These are phyloP conservation scores for Acanthosoma haemorrhoidale DNA, from an alignment of 2,888 invertebrate genomes.

Conservation along the genomic window DNA sequence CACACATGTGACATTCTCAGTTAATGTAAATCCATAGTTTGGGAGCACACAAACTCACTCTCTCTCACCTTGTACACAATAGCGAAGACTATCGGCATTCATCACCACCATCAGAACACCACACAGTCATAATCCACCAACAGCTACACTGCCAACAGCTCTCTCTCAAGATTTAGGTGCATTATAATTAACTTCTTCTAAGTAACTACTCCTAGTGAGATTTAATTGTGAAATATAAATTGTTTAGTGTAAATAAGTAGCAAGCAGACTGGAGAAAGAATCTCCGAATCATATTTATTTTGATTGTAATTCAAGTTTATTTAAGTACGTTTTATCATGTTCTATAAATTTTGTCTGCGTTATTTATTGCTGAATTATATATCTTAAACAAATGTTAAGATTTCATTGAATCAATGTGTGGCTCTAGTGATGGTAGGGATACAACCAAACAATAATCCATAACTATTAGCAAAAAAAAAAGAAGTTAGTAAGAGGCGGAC, in stretches of 20 bases:
- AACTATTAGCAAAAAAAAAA: too few species aligned
- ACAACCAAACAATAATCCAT: not conserved
- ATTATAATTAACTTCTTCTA: conserved; percentile 3
- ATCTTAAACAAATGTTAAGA: too few species aligned
- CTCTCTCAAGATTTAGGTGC: not conserved
- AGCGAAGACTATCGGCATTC: conserved; percentile 18
- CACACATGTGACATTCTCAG: conserved; percentile 19
- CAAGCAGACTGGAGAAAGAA: not conserved
- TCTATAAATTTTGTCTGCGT: too few species aligned
- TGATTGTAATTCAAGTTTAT: not conserved
- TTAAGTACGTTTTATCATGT: too few species aligned
- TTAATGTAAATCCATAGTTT: conserved; percentile 31
- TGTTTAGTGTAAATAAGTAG: not conserved
- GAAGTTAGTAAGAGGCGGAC: too few species aligned
- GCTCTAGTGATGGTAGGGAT: conserved; percentile 5
- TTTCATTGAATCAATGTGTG: not conserved
- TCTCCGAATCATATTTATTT: not conserved
- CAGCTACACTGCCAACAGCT: conserved; percentile 21
- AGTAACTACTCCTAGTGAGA: not conserved
- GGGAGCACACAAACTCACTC: conserved; percentile 29
- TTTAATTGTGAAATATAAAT: not conserved
- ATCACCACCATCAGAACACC: conserved; percentile 3
- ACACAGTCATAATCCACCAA: conserved; percentile 27
- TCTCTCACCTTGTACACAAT: conserved; percentile 27
- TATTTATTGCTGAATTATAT: too few species aligned